These are phyloP conservation scores for Sphyrna mokarran DNA, from an alignment of 2,113 vertebrate species.

Conservation along the genomic window DNA sequence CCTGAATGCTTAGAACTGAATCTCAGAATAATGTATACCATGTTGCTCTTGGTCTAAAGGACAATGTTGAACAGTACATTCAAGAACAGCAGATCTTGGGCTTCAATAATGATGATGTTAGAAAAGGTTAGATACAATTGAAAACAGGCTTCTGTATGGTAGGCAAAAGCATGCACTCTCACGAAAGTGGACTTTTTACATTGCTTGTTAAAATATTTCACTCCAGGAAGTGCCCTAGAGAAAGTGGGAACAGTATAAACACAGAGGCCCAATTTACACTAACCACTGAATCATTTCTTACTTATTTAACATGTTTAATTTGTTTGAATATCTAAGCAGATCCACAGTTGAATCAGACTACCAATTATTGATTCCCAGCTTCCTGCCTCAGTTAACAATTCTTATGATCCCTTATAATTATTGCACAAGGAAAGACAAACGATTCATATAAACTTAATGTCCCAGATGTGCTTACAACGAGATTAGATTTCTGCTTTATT, in stretches of 20 bases:
- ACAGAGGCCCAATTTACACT: conserved; percentile 13
- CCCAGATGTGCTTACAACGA: background rate
- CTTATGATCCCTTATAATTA: background rate
- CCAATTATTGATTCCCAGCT: conserved; percentile 11
- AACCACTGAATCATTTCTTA: conserved; percentile 21
- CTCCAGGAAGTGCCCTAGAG: conserved; percentile 24
- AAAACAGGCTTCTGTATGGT: background rate
- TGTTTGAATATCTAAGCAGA: background rate
- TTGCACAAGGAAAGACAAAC: background rate
- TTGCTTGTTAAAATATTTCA: conserved; percentile 7
- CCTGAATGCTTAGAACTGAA: background rate
- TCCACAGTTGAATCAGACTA: background rate
- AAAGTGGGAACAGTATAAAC: background rate
- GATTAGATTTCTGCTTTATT: background rate
- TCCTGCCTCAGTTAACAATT: conserved; percentile 16
- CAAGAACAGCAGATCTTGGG: background rate
- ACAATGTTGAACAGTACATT: background rate
- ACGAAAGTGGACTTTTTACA: background rate
- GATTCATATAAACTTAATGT: background rate
- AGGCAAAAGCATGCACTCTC: background rate
- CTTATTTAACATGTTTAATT: background rate
- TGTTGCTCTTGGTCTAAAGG: background rate
- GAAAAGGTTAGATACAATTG: background rate
- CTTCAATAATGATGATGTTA: background rate
- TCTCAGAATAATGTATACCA: background rate